These are phyloP conservation scores for Gymnosoma rotundatum DNA, from an alignment of 2,888 invertebrate species.

Conservation along the genomic window DNA sequence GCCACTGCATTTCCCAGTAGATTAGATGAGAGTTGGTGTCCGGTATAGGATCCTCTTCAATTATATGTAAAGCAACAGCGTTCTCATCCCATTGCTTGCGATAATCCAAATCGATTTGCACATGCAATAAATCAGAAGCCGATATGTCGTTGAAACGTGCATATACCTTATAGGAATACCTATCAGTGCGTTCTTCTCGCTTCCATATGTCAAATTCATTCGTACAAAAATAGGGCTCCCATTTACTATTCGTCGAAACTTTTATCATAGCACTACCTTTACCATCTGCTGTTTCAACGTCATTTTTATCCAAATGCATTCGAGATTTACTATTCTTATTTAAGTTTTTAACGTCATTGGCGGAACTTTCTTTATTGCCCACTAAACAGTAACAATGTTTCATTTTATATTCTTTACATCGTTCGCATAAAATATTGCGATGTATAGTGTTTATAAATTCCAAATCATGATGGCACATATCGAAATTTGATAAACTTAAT, in stretches of 20 bases:
- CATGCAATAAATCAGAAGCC: slow-evolving; percentile 90
- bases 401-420: slow-evolving; percentile 77
- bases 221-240: slow-evolving; percentile 90
- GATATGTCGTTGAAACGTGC: slow-evolving; percentile 90
- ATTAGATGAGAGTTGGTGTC: slow-evolving; percentile 87
- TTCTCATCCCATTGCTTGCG: slow-evolving; percentile 91
- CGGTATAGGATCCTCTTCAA: slow-evolving; percentile 86
- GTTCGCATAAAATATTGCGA: slow-evolving; percentile 83
- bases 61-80: slow-evolving; percentile 87
- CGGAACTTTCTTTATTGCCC: slow-evolving; percentile 73
- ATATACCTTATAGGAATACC: slow-evolving; percentile 93
- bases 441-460: slow-evolving; percentile 84
- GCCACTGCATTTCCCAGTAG: slow-evolving; percentile 96
- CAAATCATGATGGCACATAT: slow-evolving; percentile 84
- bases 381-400: slow-evolving; percentile 78
- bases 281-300: slow-evolving; percentile 31
- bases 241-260: slow-evolving; percentile 74
- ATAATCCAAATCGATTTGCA: slow-evolving; percentile 91
- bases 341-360: slow-evolving; percentile 73
- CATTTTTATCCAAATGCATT: slow-evolving; percentile 47
- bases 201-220: slow-evolving; percentile 92
- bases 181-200: slow-evolving; percentile 86
- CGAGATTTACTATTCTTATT: slow-evolving; percentile 82
- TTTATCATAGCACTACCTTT: slow-evolving; percentile 73
- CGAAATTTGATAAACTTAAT: slow-evolving; percentile 84